Evolutionary conservation across 2,797 vertebrate species (phyloP), one percentile per base, ranked within the genome.

Genomic region (Sebastes itinus): DNA sequence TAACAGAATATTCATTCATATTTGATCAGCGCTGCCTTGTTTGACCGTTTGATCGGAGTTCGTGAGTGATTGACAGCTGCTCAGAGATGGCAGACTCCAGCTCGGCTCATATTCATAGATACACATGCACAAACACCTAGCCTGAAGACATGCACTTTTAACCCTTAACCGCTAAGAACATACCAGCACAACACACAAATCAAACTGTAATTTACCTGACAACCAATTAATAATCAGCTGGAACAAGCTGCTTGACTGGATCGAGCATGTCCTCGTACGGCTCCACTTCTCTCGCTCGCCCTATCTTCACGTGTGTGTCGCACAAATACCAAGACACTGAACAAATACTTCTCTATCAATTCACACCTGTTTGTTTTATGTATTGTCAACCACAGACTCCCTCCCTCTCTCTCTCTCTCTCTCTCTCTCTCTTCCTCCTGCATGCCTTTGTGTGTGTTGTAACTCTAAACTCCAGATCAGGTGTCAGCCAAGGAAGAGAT

Each of bases 401-500:
- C 49, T 49, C 70, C 74, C 58, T 22, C 11, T 27, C 59, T 52
- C 64, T n/a, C 13, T 3, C 38, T n/a, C 46, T 14, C 42, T 13
- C 12, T 74, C 63, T 71, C 20, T 49, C 33, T 72, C 9, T 63
- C 33, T 61, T 30, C n/a, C 65, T 75, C 66, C 60, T 27, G 30
- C 72, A 59, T 32, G 14, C 75, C 69, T 77, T 75, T 86, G 66
- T 91, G 75, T 77, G 75, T 74, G 83, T 58, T 5, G 92, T 90
- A 92, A 94, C 78, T 60, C 66, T 88, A 94, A 74, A 89, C 92
- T 79, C 12, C 68, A 61, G 85, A 84, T 94, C 87, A 85, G 73
- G 84, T 92, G 76, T 88, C 88, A 66, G 58, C 56, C 55, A 75
- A 85, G 74, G 74, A 78, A 46, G 23, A 18, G n/a, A 56, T 13